These are phyloP conservation scores for Pachycephus smyrnensis DNA, from an alignment of 2,888 invertebrate species.

Conservation along the genomic window DNA sequence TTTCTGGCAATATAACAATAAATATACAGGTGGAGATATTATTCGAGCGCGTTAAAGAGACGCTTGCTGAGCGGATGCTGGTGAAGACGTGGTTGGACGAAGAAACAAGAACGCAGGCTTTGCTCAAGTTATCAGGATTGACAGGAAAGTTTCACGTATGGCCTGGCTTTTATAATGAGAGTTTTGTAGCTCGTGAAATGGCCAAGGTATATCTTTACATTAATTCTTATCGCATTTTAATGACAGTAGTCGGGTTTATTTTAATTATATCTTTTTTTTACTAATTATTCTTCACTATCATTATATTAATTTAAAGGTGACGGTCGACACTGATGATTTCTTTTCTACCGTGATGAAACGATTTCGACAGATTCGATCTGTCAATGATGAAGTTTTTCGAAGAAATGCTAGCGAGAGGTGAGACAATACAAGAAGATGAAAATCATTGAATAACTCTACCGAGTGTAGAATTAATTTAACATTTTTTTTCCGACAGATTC, in stretches of 20 bases:
- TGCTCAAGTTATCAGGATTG: conserved; percentile 64
- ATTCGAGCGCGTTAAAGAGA: conserved; percentile 66
- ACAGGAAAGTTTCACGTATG: conserved; percentile 67
- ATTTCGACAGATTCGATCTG: conserved; percentile 61
- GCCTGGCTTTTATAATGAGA: conserved; percentile 62
- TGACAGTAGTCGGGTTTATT: not conserved
- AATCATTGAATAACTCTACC: not conserved
- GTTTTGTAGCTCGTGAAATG: conserved; percentile 56
- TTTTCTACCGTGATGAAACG: conserved; percentile 65
- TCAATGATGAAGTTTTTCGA: conserved; percentile 46
- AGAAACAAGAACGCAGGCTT: conserved; percentile 63
- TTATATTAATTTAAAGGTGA: conserved; percentile 44
- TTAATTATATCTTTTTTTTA: not conserved
- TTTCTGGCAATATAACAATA: not conserved
- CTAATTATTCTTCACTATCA: not conserved
- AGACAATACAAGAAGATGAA: conserved; percentile 16
- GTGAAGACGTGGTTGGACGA: conserved; percentile 67
- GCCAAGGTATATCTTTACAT: conserved; percentile 41
- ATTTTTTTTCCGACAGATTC: conserved; percentile 53
- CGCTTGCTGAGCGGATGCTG: conserved; percentile 63
- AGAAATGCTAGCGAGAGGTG: conserved; percentile 55
- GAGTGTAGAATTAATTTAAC: not conserved
- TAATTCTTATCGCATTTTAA: not conserved
- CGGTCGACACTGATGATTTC: conserved; percentile 65
- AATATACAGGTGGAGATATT: conserved; percentile 53